A percentile compares a stretch with the other conserved stretches of the same genome.
These are phyloP conservation scores for Manduca sexta DNA, from an alignment of 1,140 invertebrate species.

Conservation along the genomic window DNA sequence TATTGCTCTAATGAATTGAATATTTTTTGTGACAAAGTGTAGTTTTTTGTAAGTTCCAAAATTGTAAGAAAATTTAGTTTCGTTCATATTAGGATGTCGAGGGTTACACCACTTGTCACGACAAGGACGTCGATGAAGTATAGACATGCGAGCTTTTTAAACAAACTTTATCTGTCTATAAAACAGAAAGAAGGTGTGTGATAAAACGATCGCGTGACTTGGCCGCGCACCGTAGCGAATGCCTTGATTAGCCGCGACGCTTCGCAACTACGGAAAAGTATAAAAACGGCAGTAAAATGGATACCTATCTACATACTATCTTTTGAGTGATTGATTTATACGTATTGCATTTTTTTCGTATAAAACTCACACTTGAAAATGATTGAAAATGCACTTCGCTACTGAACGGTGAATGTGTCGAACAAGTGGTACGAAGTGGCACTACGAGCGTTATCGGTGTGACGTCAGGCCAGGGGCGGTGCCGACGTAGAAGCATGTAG, in stretches of 20 bases:
- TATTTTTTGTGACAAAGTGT: too few relatives aligned
- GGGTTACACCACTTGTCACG: slow-evolving; percentile 56
- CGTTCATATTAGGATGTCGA: slow-evolving; percentile 38
- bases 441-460: slow-evolving; percentile 56
- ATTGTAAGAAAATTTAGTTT: slow-evolving; percentile 23
- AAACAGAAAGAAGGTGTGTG: slow-evolving; percentile 66
- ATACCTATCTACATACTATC: neutral
- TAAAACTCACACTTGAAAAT: too few relatives aligned
- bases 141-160: slow-evolving; percentile 68
- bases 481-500: slow-evolving; percentile 69
- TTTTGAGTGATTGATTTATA: slow-evolving; percentile 8
- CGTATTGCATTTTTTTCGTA: neutral
- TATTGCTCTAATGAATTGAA: too few relatives aligned
- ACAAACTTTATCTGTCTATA: slow-evolving; percentile 63
- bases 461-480: slow-evolving; percentile 61
- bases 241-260: slow-evolving; percentile 49
- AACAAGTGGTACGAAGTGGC: slow-evolving; percentile 53
- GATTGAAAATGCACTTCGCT: too few relatives aligned
- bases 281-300: slow-evolving; percentile 14
- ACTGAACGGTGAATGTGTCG: slow-evolving; percentile 9
- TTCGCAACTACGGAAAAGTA: slow-evolving; percentile 13
- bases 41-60: too few relatives aligned
- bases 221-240: slow-evolving; percentile 42
- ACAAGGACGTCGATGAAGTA: slow-evolving; percentile 52
- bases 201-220: slow-evolving; percentile 69